phyloP scores from a whole-genome alignment of 2,888 invertebrate species.

The Lissocephala sabroskyi region DNA sequence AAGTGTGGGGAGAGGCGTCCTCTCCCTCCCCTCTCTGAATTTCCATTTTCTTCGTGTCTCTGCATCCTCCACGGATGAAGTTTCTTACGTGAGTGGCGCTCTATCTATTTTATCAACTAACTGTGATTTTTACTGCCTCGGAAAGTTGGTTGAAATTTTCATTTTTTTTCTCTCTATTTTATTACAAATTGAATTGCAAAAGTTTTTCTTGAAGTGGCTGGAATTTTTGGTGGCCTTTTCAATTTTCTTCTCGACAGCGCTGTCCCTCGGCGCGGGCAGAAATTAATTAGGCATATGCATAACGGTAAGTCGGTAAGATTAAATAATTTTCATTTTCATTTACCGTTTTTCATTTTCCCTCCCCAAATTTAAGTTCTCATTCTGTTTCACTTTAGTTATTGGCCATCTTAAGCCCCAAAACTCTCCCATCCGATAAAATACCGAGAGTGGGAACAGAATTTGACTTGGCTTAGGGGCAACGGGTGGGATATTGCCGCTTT shows the following conservation, averaged over 20 bases:
- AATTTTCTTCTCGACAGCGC: not conserved
- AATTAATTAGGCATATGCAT: conserved; percentile 45
- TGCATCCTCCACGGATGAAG: not conserved
- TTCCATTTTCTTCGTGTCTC: not conserved
- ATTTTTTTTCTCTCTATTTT: conserved; percentile 11
- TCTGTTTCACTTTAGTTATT: conserved; percentile 30
- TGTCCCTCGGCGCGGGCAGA: not conserved
- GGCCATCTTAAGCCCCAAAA: conserved; percentile 20
- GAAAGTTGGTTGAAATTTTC: not conserved
- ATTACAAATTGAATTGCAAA: conserved; percentile 46
- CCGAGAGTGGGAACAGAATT: conserved; percentile 4
- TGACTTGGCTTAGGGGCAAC: not conserved
- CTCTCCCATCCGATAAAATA: too few species aligned
- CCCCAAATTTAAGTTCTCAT: conserved; percentile 14
- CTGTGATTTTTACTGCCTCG: conserved; percentile 35
- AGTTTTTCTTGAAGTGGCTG: too few species aligned
- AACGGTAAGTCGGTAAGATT: conserved; percentile 15
- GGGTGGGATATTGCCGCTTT: too few species aligned
- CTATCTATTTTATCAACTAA: conserved; percentile 18
- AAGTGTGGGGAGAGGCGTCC: too few species aligned
- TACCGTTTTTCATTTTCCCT: too few species aligned
- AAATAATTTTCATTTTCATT: too few species aligned
- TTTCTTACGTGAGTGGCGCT: not conserved
- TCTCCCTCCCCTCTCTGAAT: conserved; percentile 6
- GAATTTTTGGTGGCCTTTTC: conserved; percentile 11